Base-by-base conservation (phyloP, 2,797 vertebrate genomes). In the Sebastes minor region DNA sequence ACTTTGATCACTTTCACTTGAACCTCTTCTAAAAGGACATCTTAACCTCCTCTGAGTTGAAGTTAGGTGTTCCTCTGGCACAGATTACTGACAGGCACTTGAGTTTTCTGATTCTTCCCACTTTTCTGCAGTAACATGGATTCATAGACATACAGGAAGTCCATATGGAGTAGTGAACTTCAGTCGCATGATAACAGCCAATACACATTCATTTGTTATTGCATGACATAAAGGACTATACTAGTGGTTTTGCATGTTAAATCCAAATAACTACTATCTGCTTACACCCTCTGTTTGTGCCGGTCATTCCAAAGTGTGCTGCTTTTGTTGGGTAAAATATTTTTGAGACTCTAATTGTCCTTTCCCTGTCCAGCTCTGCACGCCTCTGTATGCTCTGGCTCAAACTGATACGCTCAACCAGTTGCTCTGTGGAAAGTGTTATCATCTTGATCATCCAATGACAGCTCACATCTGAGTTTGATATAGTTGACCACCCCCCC, bases 361-460 rank as follows among this genome's bases (percentile, higher is more conserved):
- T 52, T 52, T 52, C 46, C 46, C 18, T 8, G 46, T 52, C 46
- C 20, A 8, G 2, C 46, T 52, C 18, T n/a, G 46, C 46, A 20
- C 7, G 8, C 18, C 18, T 52, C 20, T 7, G 20, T 52, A 52
- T 52, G 20, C 2, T 52, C 46, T n/a, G 20, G 8, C 46, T n/a
- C 46, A 52, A 52, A 52, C 18, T 52, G 18, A 2, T 46, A 0
- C 16, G 0, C 42, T 46, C 0, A 16, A 46, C 6, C 42, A 46
- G 42, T 46, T 46, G 42, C 42, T 46, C 42, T 46, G 42, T 46
- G 2, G 13, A 42, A 42, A 42, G 38, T 42, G 38, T 42, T 42
- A 42, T 46, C 16, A 46, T 46, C 42, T 16, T 18, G 42, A 46
- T 46, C 16, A 46, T 46, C 42, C 16, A 46, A 46, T 46, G 1